A percentile compares a stretch with the other conserved stretches of the same genome.
These are phyloP conservation scores for Noctua janthina DNA, from an alignment of 2,888 invertebrate genomes.

Conservation along the genomic window DNA sequence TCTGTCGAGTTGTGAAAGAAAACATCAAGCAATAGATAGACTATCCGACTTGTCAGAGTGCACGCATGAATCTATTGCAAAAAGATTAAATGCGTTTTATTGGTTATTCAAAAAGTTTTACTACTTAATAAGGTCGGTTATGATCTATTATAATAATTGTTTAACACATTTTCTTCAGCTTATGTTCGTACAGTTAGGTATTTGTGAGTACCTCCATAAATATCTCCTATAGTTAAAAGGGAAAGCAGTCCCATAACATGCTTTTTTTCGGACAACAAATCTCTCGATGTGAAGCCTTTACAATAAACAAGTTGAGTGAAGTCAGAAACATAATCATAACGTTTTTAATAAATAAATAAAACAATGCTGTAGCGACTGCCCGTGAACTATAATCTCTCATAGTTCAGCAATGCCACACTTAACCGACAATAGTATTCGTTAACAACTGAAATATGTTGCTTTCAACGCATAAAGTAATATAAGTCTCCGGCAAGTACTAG, in stretches of 20 bases:
- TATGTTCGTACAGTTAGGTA: not conserved
- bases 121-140: not conserved
- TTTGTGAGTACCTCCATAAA: not conserved
- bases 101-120: not conserved
- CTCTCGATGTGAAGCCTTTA: not conserved
- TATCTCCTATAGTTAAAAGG: not conserved
- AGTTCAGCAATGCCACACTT: conserved; percentile 27
- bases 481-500: conserved; percentile 48
- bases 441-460: conserved; percentile 38
- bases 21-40: not conserved
- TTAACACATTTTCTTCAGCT: not conserved
- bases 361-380: not conserved
- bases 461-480: conserved; percentile 45
- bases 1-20: conserved; percentile 7
- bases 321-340: not conserved
- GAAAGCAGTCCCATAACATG: not conserved
- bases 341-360: not conserved
- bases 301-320: not conserved
- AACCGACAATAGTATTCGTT: conserved; percentile 26
- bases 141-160: not conserved
- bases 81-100: not conserved
- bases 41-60: not conserved
- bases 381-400: not conserved
- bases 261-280: not conserved
- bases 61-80: not conserved